phyloP scores from a whole-genome alignment of 1,140 invertebrate genomes.

The Latrodectus geometricus region DNA sequence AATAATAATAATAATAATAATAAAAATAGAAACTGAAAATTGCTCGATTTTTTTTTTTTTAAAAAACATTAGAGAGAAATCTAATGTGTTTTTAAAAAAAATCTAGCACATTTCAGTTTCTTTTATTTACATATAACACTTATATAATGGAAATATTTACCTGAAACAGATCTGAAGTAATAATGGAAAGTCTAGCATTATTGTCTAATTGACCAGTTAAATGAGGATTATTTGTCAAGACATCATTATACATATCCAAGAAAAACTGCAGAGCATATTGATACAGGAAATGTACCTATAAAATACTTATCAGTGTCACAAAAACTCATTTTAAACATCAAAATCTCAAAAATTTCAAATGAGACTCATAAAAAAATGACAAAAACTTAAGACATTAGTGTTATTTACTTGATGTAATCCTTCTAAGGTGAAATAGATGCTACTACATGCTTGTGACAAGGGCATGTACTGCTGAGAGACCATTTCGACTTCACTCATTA shows the following conservation, averaged over 20 bases:
- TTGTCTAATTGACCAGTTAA: slow-evolving; percentile 86
- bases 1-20: no score
- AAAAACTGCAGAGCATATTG: slow-evolving; percentile 99
- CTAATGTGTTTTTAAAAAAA: no score
- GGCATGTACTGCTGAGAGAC: slow-evolving; percentile 98
- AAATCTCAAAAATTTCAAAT: no score
- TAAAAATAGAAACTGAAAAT: no score
- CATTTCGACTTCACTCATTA: slow-evolving; percentile 97
- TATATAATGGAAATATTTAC: no score
- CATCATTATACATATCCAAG: slow-evolving; percentile 96
- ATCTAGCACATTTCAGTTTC: neutral
- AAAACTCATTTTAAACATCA: neutral
- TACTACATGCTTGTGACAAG: slow-evolving; percentile 94
- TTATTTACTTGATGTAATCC: slow-evolving; percentile 82
- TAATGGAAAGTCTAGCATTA: slow-evolving; percentile 82
- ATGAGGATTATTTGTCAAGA: slow-evolving; percentile 84
- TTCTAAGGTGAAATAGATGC: slow-evolving; percentile 99
- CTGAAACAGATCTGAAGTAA: slow-evolving; percentile 94
- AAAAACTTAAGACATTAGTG: neutral
- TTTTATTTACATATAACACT: neutral
- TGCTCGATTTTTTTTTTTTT: no score
- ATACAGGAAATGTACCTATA: slow-evolving; percentile 94
- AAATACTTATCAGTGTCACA: neutral
- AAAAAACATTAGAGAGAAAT: no score
- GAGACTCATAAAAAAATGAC: no score